phyloP scores from a whole-genome alignment of 2,113 vertebrate genomes.

The Saguinus imperator region DNA sequence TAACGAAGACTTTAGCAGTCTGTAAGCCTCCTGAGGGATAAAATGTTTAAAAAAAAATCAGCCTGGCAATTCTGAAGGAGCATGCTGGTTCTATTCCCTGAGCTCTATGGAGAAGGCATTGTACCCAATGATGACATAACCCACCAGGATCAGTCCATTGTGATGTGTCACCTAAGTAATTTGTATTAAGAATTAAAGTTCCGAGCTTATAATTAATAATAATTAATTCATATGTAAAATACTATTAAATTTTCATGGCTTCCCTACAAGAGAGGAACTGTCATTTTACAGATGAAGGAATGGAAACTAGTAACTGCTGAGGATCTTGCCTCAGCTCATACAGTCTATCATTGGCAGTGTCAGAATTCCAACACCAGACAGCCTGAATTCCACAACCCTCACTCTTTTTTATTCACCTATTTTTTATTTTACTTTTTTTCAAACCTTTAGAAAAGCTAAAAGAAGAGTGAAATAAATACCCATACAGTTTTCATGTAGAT shows the following conservation, averaged over 20 bases:
- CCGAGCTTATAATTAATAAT: neutral
- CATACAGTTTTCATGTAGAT: neutral
- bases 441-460: neutral
- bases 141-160: neutral
- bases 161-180: neutral
- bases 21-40: conserved; percentile 74
- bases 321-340: neutral
- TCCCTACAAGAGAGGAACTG: neutral
- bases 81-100: neutral
- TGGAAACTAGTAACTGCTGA: neutral
- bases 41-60: neutral
- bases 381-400: neutral
- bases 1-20: conserved; percentile 64
- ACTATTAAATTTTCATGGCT: neutral
- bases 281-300: neutral
- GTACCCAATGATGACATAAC: neutral
- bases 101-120: neutral
- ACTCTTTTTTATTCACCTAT: neutral
- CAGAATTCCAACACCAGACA: neutral
- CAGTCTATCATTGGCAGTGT: neutral
- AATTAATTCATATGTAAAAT: neutral
- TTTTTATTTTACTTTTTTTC: neutral
- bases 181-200: neutral
- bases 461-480: neutral
- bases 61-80: neutral